Evolutionary conservation across 2,797 vertebrate genomes (phyloP), one percentile per base, ranked within the genome.

Genomic region (Mormyrus hasselquistii): DNA sequence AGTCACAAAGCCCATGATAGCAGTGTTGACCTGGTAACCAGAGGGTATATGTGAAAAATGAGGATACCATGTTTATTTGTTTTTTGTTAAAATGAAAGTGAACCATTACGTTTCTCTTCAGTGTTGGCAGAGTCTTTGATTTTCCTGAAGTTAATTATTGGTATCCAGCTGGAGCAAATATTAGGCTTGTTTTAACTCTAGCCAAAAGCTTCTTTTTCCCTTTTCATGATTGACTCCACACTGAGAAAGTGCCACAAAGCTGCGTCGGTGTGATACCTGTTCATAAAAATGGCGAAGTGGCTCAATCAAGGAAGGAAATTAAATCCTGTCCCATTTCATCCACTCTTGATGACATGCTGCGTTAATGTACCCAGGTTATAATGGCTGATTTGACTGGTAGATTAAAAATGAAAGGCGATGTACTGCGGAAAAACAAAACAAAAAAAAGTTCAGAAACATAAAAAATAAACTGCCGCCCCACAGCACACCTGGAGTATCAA

Each of bases 141-240:
- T 86, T 86, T 86, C 29, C 25, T 16, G 25, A 52, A 53, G 25
- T 44, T 29, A 87, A 38, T 87, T 59, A 62, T 29, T 87, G 19
- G 86, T 41, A 62, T 4, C 52, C 55, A 44, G 38, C 55, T 34
- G 25, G 25, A 38, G 55, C 34, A 62, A 57, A 86, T n/a, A 62
- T 87, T 62, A 87, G 34, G 2, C 16, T 87, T 87, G 29, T 38
- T 87, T 87, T 47, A 87, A 59, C 62, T 9, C n/a, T 62, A 44
- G 53, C 19, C 53, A 41, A 47, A 62, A 41, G 34, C 34, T 16
- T 16, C 55, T 87, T 62, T 87, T 59, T 25, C 14, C 16, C 16
- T 79, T 79, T 79, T 79, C 5, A 79, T 62, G 86, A 87, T 52
- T 87, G 86, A 87, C 53, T 87, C 29, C 53, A 2, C 47, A 50